phyloP scores from a whole-genome alignment of 2,113 vertebrate genomes.

The Gallinago paraguaiae region DNA sequence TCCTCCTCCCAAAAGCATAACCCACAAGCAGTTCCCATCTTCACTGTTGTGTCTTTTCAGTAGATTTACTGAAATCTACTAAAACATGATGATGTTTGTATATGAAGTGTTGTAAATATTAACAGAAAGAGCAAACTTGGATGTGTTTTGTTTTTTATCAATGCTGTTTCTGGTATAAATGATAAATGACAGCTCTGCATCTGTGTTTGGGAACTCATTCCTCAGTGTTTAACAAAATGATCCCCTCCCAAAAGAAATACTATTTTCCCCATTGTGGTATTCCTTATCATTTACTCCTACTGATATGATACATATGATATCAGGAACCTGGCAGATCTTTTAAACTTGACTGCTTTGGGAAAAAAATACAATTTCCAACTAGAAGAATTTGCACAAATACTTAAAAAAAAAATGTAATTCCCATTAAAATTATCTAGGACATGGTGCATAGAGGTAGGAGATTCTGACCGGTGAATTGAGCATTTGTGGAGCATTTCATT shows the following conservation, averaged over 20 bases:
- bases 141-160: background rate
- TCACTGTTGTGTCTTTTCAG: background rate
- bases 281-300: background rate
- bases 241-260: background rate
- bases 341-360: background rate
- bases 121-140: background rate
- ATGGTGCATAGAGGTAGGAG: background rate
- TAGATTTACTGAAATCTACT: background rate
- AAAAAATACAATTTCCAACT: background rate
- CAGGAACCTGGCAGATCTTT: background rate
- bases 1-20: background rate
- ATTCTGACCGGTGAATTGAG: background rate
- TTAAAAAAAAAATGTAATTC: background rate
- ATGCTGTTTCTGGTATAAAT: background rate
- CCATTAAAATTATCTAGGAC: background rate
- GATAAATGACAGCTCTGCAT: background rate
- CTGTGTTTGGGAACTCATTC: background rate
- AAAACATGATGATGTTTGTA: background rate
- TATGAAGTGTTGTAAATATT: background rate
- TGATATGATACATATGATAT: background rate
- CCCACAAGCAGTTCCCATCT: background rate
- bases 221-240: background rate
- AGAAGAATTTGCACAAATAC: background rate
- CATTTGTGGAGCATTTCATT: background rate
- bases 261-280: background rate